phyloP scores from a whole-genome alignment of 2,113 vertebrate species.

The Glaucidium brasilianum region DNA sequence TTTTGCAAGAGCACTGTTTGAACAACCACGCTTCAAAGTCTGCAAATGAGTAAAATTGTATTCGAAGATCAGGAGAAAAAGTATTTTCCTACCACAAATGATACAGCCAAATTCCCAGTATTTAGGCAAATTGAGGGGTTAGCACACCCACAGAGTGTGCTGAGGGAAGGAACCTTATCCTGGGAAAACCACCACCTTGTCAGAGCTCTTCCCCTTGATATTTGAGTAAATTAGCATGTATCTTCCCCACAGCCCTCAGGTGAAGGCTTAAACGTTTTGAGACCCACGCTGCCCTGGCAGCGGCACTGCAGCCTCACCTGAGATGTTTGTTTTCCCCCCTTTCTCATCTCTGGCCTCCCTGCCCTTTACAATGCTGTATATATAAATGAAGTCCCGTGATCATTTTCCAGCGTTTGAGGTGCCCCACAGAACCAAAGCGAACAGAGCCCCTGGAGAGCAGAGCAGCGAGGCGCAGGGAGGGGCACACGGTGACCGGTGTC shows the following conservation, averaged over 20 bases:
- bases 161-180: not conserved
- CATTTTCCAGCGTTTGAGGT: rapidly evolving
- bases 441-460: rapidly evolving
- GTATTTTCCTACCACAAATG: not conserved
- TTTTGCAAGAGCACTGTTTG: not conserved
- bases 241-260: not conserved
- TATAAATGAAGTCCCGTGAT: rapidly evolving
- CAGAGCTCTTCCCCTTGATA: not conserved
- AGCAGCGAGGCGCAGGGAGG: not conserved
- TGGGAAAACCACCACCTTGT: not conserved
- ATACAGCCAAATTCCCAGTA: not conserved
- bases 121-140: not conserved
- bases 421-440: rapidly evolving
- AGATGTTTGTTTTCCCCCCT: not conserved
- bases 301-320: rapidly evolving
- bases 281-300: rapidly evolving
- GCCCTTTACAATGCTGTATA: rapidly evolving
- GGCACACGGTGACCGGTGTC: rapidly evolving
- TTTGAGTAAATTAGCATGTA: not conserved
- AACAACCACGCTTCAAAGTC: not conserved
- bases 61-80: not conserved
- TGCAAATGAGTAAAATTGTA: not conserved
- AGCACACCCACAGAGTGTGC: rapidly evolving
- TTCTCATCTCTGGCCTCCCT: not conserved
- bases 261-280: not conserved